phyloP scores from a whole-genome alignment of 2,113 vertebrate species.

The Holacanthus passer region DNA sequence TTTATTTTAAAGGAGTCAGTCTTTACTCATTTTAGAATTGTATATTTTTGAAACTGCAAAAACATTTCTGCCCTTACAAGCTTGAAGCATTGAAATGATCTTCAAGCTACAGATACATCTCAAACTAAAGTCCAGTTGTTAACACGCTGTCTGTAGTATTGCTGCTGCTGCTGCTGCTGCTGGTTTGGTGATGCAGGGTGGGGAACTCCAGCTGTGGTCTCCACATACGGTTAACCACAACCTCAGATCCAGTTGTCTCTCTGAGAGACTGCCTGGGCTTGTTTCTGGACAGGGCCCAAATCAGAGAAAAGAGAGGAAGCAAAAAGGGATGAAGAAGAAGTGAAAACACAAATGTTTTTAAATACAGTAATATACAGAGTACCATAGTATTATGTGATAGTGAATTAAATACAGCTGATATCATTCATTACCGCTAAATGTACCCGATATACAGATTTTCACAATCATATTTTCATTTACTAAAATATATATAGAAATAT shows the following conservation, averaged over 20 bases:
- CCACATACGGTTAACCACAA: conserved; percentile 16
- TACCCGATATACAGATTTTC: conserved; percentile 44
- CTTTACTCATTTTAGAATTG: not conserved
- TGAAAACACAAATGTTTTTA: conserved; percentile 35
- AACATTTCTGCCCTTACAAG: not conserved
- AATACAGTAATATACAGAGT: conserved; percentile 38
- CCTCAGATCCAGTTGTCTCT: conserved; percentile 6
- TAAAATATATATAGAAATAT: conserved; percentile 32
- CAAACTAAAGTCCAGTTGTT: not conserved
- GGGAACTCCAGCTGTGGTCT: not conserved
- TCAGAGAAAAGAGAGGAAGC: conserved; percentile 18
- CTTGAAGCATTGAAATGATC: not conserved
- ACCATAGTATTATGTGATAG: conserved; percentile 45
- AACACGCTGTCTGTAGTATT: not conserved
- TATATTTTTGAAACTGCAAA: not conserved
- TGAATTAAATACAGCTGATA: conserved; percentile 46
- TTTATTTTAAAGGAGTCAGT: conserved; percentile 13
- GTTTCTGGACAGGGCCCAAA: conserved; percentile 59
- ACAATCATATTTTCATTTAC: conserved; percentile 46
- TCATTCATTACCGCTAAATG: conserved; percentile 48
- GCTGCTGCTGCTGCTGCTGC: not conserved
- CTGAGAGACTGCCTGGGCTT: conserved; percentile 22
- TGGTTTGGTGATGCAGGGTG: not conserved
- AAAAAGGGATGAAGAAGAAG: conserved; percentile 11
- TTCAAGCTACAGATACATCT: not conserved